Conservation (phyloP, 2,113 vertebrate genomes). For the Phocoena sinus region DNA sequence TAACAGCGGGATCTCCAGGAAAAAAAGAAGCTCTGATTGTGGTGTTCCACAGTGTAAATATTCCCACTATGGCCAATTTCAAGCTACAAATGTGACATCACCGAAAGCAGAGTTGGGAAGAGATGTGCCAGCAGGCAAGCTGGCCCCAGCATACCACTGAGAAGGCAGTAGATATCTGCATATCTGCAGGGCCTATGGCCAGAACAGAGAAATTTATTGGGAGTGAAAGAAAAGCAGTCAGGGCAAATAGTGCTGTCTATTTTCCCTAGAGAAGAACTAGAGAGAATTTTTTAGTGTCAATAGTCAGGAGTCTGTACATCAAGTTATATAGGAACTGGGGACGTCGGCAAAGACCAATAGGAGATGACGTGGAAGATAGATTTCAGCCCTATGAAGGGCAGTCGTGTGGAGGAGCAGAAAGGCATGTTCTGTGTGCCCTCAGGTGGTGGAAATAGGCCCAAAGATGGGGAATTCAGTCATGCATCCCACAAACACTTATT, state of each 20-base stretch:
- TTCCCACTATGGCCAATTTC: background rate
- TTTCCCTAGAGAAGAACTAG: slow-evolving; percentile 7
- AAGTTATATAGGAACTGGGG: background rate
- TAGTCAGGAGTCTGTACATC: background rate
- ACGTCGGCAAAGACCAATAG: background rate
- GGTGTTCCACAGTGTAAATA: background rate
- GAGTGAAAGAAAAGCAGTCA: slow-evolving; percentile 28
- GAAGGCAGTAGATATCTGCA: background rate
- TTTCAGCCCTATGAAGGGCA: background rate
- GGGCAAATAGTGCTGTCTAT: background rate
- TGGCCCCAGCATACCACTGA: background rate
- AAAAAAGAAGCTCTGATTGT: background rate
- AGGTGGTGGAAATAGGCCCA: background rate
- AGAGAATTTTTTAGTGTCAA: background rate
- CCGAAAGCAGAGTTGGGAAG: background rate
- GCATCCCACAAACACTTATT: background rate
- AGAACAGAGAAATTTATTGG: background rate
- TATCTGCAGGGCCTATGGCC: background rate
- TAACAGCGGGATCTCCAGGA: background rate
- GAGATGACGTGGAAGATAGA: background rate
- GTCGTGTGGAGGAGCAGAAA: background rate
- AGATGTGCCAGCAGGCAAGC: background rate
- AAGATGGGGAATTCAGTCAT: background rate
- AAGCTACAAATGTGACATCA: background rate
- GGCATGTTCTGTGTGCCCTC: background rate